Percentiles rank a stretch among this genome's conserved stretches.
phyloP scores from a whole-genome alignment of 1,140 invertebrate species.

The Condylostylus longicornis region DNA sequence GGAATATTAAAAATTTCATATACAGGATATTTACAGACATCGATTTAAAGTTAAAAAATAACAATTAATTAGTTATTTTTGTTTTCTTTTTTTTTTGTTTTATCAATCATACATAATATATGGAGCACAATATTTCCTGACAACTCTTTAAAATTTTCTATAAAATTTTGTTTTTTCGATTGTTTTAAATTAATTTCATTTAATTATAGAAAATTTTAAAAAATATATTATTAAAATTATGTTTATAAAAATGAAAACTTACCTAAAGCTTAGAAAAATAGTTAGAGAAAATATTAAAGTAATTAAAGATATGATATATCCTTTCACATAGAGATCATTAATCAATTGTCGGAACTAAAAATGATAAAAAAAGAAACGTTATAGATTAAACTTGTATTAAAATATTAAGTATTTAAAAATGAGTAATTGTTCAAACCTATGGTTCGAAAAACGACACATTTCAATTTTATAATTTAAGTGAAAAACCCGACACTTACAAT shows the following conservation, averaged over 20 bases:
- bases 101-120: too few species aligned
- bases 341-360: constrained; percentile 49
- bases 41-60: too few species aligned
- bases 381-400: neutral
- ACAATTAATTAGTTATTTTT: too few species aligned
- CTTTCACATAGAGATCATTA: constrained; percentile 56
- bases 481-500: neutral
- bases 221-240: too few species aligned
- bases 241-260: constrained; percentile 26
- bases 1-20: too few species aligned
- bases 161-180: too few species aligned
- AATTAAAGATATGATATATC: constrained; percentile 57
- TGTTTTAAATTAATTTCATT: too few species aligned
- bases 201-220: too few species aligned
- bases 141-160: too few species aligned
- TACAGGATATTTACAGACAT: too few species aligned
- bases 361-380: neutral
- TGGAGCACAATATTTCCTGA: too few species aligned
- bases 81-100: too few species aligned
- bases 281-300: constrained; percentile 54
- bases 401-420: constrained; percentile 5
- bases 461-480: neutral
- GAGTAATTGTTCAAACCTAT: neutral
- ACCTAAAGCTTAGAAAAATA: constrained; percentile 64
- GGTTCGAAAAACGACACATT: neutral